A percentile compares a stretch with the other conserved stretches of the same genome.
Evolutionary conservation across 2,113 vertebrate genomes (phyloP).

Genomic region (Nannobrachium achirus): DNA sequence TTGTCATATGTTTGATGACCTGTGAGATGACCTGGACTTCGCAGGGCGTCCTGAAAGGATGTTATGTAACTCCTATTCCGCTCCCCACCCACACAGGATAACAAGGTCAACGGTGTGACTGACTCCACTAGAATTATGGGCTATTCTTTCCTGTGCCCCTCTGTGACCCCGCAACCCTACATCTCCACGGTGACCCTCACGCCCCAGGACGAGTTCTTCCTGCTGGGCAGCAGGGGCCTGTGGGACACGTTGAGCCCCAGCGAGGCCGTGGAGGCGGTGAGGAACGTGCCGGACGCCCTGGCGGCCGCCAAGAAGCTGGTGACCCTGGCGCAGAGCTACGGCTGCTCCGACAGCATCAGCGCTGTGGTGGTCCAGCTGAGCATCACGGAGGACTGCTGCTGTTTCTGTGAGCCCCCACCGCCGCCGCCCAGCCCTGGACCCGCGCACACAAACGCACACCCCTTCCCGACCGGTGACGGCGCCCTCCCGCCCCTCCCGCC

Average conservation of each 20-base stretch:
- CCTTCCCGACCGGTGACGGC: slow-evolving; percentile 75
- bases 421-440: slow-evolving; percentile 84
- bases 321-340: slow-evolving; percentile 93
- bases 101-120: slow-evolving; percentile 94
- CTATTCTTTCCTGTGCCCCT: slow-evolving; percentile 95
- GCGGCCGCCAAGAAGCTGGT: slow-evolving; percentile 95
- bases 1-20: background rate
- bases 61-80: background rate
- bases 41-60: background rate
- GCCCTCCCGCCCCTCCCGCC: slow-evolving; percentile 66
- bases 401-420: slow-evolving; percentile 72
- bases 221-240: slow-evolving; percentile 92
- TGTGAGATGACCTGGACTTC: background rate
- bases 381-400: slow-evolving; percentile 93
- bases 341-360: slow-evolving; percentile 92
- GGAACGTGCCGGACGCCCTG: slow-evolving; percentile 89
- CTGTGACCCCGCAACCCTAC: slow-evolving; percentile 89
- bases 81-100: slow-evolving; percentile 83
- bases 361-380: slow-evolving; percentile 93
- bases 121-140: slow-evolving; percentile 96
- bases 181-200: slow-evolving; percentile 90
- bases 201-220: slow-evolving; percentile 93
- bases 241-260: slow-evolving; percentile 88
- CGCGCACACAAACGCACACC: slow-evolving; percentile 66
- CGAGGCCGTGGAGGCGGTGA: slow-evolving; percentile 90